Evolutionary conservation across 2,888 invertebrate species (phyloP), one percentile per base, ranked within the genome.

Genomic region (Ypsolopha sequella): DNA sequence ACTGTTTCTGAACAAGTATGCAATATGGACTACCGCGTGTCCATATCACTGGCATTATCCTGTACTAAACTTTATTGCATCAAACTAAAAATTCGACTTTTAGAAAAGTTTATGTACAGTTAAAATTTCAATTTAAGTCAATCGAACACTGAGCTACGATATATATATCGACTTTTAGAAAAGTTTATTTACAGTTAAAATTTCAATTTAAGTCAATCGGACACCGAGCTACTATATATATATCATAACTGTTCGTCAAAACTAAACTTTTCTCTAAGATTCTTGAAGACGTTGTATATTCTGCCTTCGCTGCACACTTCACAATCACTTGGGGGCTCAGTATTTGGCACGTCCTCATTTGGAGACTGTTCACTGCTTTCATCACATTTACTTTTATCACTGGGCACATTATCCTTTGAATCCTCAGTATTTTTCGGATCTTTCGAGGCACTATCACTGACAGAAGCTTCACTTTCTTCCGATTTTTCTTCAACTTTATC

Each of bases 231-330:
- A 49, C 39, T 24, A 7, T 33, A 43, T 41, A 48, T 36, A 8
- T n/a, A n/a, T 54, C 34, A 55, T 47, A 51, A 53, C 2, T 60
- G 66, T 51, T 73, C 70, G 48, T 57, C 66, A 57, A 68, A 69
- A 57, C 65, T 72, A 53, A 82, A 66, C 61, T 82, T 86, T 10
- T 85, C 80, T 64, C 64, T 70, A 51, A 85, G 65, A 60, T 68
- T 72, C 60, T 69, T 80, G 53, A 84, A 70, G 43, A 70, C 54
- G 54, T 58, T 68, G 52, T 74, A 82, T 58, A 86, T 77, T 63
- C 71, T 70, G 63, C 57, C 74, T 68, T 84, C 84, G 53, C 63
- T 73, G 56, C 79, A 81, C 13, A 66, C 67, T 60, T 78, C 67
- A 66, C 78, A 77, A 51, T 48, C 36, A 36, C 13, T n/a, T 35